Conservation (phyloP, 2,888 invertebrate genomes). For the Lochmaea capreae region DNA sequence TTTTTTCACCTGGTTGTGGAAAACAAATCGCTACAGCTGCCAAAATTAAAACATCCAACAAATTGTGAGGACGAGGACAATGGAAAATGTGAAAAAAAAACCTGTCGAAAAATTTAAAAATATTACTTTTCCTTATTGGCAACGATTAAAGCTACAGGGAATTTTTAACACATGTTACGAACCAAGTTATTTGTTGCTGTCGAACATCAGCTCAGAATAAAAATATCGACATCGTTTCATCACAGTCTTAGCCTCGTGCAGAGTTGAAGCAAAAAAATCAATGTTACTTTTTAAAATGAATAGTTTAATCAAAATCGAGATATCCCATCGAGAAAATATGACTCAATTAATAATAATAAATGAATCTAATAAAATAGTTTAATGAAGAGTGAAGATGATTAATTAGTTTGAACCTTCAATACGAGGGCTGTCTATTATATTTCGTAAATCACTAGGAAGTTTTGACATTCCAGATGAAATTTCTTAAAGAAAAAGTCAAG, state of each 20-base stretch:
- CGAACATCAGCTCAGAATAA: slow-evolving; percentile 26
- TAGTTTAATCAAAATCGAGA: background rate
- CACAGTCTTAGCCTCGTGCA: background rate
- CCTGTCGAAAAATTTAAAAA: slow-evolving; percentile 9
- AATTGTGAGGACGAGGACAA: background rate
- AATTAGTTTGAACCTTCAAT: too few relatives aligned
- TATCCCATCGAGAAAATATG: background rate
- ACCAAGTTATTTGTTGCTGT: slow-evolving; percentile 8
- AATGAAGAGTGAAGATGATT: too few relatives aligned
- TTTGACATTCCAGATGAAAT: too few relatives aligned
- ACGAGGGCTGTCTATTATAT: too few relatives aligned
- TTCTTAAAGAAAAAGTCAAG: too few relatives aligned
- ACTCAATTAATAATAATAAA: too few relatives aligned
- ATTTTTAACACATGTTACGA: slow-evolving; percentile 22
- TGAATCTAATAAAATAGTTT: too few relatives aligned
- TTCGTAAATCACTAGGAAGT: too few relatives aligned
- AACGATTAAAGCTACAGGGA: slow-evolving; percentile 6
- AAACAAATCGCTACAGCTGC: background rate
- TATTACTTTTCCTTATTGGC: slow-evolving; percentile 17
- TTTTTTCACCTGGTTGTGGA: background rate
- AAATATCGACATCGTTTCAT: slow-evolving; percentile 33
- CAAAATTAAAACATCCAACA: slow-evolving; percentile 1
- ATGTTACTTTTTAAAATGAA: background rate
- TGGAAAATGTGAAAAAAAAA: background rate
- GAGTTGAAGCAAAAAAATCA: background rate